These are phyloP conservation scores for Ischnus inquisitorius DNA, from an alignment of 2,888 invertebrate genomes.

Conservation along the genomic window DNA sequence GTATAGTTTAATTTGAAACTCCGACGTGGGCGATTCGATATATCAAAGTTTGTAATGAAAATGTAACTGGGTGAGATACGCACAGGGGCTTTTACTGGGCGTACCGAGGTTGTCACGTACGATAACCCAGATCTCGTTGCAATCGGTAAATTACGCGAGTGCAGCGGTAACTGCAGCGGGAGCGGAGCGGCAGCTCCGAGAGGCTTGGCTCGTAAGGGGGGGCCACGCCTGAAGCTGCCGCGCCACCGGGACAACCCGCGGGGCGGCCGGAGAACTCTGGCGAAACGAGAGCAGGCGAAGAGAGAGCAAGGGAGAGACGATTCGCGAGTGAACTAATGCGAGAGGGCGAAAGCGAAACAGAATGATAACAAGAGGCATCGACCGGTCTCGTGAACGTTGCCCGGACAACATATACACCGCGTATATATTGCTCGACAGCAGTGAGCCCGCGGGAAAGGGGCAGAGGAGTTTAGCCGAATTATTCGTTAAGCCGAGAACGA, in stretches of 20 bases:
- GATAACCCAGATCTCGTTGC: constrained; percentile 15
- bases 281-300: constrained; percentile 42
- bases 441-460: constrained; percentile 40
- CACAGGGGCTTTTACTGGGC: neutral
- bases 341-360: constrained; percentile 66
- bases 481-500: constrained; percentile 70
- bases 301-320: constrained; percentile 53
- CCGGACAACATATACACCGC: constrained; percentile 70
- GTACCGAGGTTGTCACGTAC: neutral
- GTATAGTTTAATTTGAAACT: too few species aligned
- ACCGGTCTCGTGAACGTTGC: constrained; percentile 75
- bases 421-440: neutral
- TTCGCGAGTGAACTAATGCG: constrained; percentile 29
- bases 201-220: constrained; percentile 23
- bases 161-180: too few species aligned
- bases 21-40: too few species aligned
- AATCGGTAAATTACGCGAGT: constrained; percentile 34
- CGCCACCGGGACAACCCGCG: constrained; percentile 44
- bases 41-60: too few species aligned
- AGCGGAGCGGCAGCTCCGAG: neutral
- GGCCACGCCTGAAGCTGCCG: constrained; percentile 67
- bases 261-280: constrained; percentile 41
- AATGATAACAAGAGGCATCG: constrained; percentile 76
- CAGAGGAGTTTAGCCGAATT: constrained; percentile 70
- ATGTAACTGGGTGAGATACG: too few species aligned